phyloP scores from a whole-genome alignment of 2,888 invertebrate genomes.

The Cephus runcator region DNA sequence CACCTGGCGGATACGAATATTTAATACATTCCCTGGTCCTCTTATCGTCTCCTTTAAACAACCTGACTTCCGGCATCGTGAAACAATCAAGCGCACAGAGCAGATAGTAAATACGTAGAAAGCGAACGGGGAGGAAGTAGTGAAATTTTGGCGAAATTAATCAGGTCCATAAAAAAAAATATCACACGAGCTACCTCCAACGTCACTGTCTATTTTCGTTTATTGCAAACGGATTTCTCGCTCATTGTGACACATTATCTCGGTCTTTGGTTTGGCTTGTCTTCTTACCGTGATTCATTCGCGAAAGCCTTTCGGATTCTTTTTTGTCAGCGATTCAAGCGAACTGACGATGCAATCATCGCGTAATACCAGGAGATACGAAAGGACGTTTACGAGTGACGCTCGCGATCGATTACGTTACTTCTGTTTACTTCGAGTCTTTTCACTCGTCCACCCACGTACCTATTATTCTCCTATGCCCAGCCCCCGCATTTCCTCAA shows the following conservation, averaged over 20 bases:
- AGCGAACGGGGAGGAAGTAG: not conserved
- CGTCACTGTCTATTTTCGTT: not conserved
- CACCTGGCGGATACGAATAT: slow-evolving; percentile 27
- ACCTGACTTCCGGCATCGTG: not conserved
- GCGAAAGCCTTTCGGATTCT: not conserved
- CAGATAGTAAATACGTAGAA: not conserved
- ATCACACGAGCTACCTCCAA: not conserved
- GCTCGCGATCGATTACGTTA: not conserved
- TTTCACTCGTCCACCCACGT: not conserved
- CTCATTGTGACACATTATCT: not conserved
- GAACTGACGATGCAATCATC: not conserved
- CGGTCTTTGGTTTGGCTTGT: not conserved
- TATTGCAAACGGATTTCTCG: not conserved
- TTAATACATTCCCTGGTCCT: slow-evolving; percentile 26
- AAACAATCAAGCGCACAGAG: not conserved
- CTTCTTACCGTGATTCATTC: not conserved
- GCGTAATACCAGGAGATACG: not conserved
- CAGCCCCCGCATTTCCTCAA: not conserved
- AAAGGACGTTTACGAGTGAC: not conserved
- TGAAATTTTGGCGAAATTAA: not conserved
- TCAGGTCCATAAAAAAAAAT: not conserved
- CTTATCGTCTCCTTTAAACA: slow-evolving; percentile 23
- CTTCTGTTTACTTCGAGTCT: not conserved
- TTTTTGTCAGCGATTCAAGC: not conserved
- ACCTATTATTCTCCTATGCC: not conserved